Evolutionary conservation across 2,113 vertebrate species (phyloP).

Genomic region (Ceyx cyanopectus): DNA sequence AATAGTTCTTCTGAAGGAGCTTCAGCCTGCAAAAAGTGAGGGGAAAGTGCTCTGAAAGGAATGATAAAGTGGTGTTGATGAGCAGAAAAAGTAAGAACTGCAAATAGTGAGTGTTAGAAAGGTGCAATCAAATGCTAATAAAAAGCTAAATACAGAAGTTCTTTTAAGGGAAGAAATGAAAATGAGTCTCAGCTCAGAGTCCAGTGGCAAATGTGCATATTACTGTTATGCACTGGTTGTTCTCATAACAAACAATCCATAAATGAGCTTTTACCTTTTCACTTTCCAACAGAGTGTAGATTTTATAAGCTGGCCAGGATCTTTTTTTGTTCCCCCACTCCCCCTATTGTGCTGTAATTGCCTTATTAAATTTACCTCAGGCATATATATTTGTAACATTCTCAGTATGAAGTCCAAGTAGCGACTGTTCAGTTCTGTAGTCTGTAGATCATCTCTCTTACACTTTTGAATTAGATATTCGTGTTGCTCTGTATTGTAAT

Average conservation of each 20-base stretch:
- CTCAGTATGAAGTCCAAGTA: background rate
- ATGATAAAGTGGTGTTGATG: background rate
- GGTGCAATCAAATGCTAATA: background rate
- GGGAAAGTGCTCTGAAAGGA: background rate
- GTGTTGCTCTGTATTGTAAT: constrained; percentile 30
- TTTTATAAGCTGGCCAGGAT: background rate
- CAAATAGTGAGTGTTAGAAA: background rate
- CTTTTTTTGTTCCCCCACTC: background rate
- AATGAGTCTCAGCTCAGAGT: background rate
- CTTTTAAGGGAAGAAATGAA: background rate
- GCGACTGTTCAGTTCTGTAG: constrained; percentile 9
- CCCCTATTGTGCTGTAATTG: background rate
- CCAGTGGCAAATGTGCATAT: background rate
- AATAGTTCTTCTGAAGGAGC: background rate
- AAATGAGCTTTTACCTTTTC: background rate
- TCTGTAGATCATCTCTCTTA: constrained; percentile 19
- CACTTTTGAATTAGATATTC: constrained; percentile 58
- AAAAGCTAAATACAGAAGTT: background rate
- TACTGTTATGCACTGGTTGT: background rate
- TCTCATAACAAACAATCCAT: background rate
- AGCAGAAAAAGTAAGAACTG: background rate
- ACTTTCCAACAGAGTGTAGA: background rate
- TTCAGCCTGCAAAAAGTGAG: background rate
- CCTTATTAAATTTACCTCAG: background rate
- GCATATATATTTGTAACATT: background rate